Conservation (phyloP, 2,888 invertebrate species). For the Noctua fimbriata region DNA sequence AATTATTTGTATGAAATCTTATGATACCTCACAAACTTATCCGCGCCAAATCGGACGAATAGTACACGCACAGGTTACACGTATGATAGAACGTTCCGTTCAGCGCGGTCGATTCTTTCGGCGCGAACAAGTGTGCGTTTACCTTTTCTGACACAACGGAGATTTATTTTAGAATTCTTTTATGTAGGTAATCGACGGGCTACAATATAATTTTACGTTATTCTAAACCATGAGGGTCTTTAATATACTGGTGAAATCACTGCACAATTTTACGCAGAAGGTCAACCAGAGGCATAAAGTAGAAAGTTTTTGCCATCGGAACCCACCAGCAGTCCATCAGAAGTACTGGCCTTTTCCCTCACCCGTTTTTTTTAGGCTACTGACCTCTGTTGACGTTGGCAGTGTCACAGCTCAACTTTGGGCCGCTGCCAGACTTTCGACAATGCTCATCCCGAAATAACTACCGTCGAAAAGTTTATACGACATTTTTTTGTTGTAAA, state of each 20-base stretch:
- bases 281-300: not conserved
- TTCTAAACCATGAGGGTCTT: not conserved
- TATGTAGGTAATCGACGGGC: slow-evolving; percentile 1
- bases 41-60: not conserved
- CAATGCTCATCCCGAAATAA: slow-evolving; percentile 87
- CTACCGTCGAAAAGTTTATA: slow-evolving; percentile 79
- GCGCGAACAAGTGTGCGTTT: not conserved
- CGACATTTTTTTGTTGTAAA: slow-evolving; percentile 78
- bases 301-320: slow-evolving; percentile 26
- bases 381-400: slow-evolving; percentile 89
- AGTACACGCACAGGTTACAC: too few relatives aligned
- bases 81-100: not conserved
- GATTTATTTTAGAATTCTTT: slow-evolving; percentile 7
- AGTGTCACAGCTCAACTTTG: slow-evolving; percentile 84
- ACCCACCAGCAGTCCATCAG: slow-evolving; percentile 67
- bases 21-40: not conserved
- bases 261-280: not conserved
- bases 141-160: not conserved
- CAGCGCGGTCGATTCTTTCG: not conserved
- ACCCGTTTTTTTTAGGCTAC: slow-evolving; percentile 82
- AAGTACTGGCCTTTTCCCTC: slow-evolving; percentile 75
- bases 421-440: slow-evolving; percentile 86
- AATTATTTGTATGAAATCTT: not conserved
- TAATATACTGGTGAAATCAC: not conserved
- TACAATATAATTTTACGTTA: slow-evolving; percentile 7